A percentile compares a stretch with the other conserved stretches of the same genome.
These are phyloP conservation scores for Lasioglossum pauxillum DNA, from an alignment of 2,888 invertebrate genomes.

Conservation along the genomic window DNA sequence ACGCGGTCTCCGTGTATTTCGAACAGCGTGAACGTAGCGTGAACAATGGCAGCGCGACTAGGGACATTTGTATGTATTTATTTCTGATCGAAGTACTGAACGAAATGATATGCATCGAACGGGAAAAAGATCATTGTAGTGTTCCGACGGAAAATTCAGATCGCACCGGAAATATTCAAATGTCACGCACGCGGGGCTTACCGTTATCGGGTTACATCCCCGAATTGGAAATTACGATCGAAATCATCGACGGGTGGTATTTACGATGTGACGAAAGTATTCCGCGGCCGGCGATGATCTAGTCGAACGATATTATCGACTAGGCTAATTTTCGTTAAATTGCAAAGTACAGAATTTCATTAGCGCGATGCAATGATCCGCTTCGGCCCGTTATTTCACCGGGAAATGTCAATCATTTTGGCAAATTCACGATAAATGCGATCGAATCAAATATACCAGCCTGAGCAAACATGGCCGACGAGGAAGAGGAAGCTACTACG, in stretches of 20 bases:
- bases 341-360: neutral
- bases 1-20: neutral
- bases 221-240: slow-evolving; percentile 15
- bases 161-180: neutral
- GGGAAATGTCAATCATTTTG: neutral
- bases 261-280: neutral
- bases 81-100: slow-evolving; percentile 14
- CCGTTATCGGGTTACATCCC: slow-evolving; percentile 32
- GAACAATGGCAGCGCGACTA: neutral
- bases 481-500: neutral
- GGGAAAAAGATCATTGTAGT: neutral
- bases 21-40: neutral
- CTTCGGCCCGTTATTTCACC: neutral
- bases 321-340: neutral
- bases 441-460: neutral
- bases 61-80: neutral
- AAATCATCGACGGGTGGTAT: neutral
- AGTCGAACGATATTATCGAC: slow-evolving; percentile 21
- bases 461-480: slow-evolving; percentile 35
- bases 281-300: neutral
- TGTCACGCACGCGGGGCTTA: neutral
- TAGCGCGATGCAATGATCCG: neutral
- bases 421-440: neutral
- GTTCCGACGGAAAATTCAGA: slow-evolving; percentile 35
- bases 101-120: slow-evolving; percentile 12